Conservation (phyloP, 30 jellyfish, hydroid and myxozoan genomes). For the Morbakka virulenta region DNA sequence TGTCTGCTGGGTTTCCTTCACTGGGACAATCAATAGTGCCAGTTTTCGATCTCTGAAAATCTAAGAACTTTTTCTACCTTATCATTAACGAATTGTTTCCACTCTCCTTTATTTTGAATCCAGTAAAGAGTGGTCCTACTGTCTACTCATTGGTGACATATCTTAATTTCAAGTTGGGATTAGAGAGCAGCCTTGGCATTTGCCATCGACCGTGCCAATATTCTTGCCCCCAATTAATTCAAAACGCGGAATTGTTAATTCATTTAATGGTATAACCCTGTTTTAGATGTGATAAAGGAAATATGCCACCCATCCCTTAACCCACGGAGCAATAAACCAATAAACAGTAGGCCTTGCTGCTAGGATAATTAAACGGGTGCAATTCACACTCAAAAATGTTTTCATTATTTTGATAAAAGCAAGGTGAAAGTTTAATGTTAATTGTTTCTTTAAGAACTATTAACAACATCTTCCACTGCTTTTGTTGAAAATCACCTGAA, state of each 20-base stretch:
- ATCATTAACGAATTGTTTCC: conserved; percentile 35
- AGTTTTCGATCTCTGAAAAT: neutral
- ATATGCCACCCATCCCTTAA: conserved; percentile 4
- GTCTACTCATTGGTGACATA: conserved; percentile 22
- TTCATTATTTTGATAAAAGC: too few species aligned
- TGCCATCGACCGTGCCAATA: conserved; percentile 11
- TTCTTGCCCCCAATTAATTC: conserved; percentile 29
- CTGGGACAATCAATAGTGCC: conserved; percentile 50
- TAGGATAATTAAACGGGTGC: too few species aligned
- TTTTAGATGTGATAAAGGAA: neutral
- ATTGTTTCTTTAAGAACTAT: too few species aligned
- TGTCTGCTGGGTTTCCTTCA: conserved; percentile 53
- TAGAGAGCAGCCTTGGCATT: conserved; percentile 16
- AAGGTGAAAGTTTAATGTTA: too few species aligned
- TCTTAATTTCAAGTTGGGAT: neutral
- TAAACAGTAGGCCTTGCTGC: too few species aligned
- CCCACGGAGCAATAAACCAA: too few species aligned
- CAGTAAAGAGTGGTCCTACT: conserved; percentile 50
- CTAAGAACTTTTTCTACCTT: conserved; percentile 23
- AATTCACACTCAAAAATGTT: too few species aligned
- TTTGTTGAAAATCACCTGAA: too few species aligned
- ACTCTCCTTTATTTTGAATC: conserved; percentile 30
- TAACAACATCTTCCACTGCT: too few species aligned
- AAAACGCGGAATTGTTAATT: conserved; percentile 25
- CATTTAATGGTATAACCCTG: conserved; percentile 32